Base-by-base conservation (phyloP, 2,888 invertebrate species). In the Ellobium chinense region DNA sequence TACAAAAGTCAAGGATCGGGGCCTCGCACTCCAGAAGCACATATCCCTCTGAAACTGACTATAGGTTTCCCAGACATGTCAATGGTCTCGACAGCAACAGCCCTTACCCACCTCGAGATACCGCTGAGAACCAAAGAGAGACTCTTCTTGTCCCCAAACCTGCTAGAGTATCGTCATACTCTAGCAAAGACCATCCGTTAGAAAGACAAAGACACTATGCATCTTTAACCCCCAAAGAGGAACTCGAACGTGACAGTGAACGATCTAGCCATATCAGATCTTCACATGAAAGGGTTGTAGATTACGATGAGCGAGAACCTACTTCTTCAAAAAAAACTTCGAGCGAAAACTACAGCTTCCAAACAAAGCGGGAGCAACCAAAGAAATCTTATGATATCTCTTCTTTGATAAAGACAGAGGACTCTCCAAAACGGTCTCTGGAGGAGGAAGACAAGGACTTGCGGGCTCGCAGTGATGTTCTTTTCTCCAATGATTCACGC, bases 321-420 rank as follows among this genome's bases (percentile, higher is more conserved):
- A 3, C 34, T 12, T 12, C 2, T 1, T 18, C 7, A 34, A 34
- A 31, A 18, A 31, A 18, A 3, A 27, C 34, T 2, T 46, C 54
- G 1, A 1, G 27, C 2, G 31, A 70, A 54, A 54, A 27, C n/a
- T 12, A 34, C 4, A 3, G 18, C 39, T 34, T 27, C 2, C 24
- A 62, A 18, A 29, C 31, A 14, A 60, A 74, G 37, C 18, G 29
- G 31, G 46, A n/a, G 27, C 7, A 37, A 21, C 12, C 18, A 12
- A 65, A 34, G n/a, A 46, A 37, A 37, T 62, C 74, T 9, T 74
- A 63, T 29, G 74, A 74, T 21, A 63, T 63, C 63, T 63, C 39
- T 3, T 62, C 62, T 37, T 18, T 63, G 9, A 63, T 74, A 27
- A 74, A 74, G 29, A 37, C 37, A 34, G 74, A 74, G 29, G 56